Evolutionary conservation across 2,797 vertebrate genomes (phyloP).

Genomic region (Lepilemur septentrionalis): DNA sequence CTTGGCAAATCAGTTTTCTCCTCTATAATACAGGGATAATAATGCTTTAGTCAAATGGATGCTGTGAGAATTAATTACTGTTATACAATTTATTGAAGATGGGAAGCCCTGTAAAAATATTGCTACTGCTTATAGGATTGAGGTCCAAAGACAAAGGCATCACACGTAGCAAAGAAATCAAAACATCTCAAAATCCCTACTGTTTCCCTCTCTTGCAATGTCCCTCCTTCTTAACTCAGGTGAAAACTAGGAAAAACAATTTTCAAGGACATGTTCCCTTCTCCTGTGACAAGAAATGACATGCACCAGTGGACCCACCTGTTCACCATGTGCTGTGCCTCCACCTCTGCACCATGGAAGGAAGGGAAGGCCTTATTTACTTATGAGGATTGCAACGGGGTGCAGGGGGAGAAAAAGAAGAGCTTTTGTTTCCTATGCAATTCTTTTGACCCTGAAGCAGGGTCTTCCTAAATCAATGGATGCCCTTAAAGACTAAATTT

Average conservation of each 20-base stretch:
- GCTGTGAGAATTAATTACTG: slow-evolving; percentile 79
- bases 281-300: slow-evolving; percentile 45
- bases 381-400: not conserved
- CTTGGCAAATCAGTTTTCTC: slow-evolving; percentile 71
- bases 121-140: slow-evolving; percentile 68
- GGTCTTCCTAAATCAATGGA: slow-evolving; percentile 55
- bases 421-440: not conserved
- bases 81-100: slow-evolving; percentile 62
- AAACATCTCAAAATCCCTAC: slow-evolving; percentile 58
- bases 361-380: not conserved
- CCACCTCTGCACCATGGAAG: not conserved
- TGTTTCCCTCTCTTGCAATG: not conserved
- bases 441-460: slow-evolving; percentile 66
- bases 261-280: slow-evolving; percentile 68
- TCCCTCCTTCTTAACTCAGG: slow-evolving; percentile 34
- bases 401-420: not conserved
- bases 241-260: slow-evolving; percentile 32
- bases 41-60: slow-evolving; percentile 73
- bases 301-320: slow-evolving; percentile 36
- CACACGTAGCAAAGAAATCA: slow-evolving; percentile 53
- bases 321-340: not conserved
- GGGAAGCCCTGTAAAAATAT: slow-evolving; percentile 61
- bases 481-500: slow-evolving; percentile 51
- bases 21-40: slow-evolving; percentile 72
- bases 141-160: slow-evolving; percentile 59